Base-by-base conservation (phyloP, 2,797 vertebrate genomes). In the Eulemur mongoz region DNA sequence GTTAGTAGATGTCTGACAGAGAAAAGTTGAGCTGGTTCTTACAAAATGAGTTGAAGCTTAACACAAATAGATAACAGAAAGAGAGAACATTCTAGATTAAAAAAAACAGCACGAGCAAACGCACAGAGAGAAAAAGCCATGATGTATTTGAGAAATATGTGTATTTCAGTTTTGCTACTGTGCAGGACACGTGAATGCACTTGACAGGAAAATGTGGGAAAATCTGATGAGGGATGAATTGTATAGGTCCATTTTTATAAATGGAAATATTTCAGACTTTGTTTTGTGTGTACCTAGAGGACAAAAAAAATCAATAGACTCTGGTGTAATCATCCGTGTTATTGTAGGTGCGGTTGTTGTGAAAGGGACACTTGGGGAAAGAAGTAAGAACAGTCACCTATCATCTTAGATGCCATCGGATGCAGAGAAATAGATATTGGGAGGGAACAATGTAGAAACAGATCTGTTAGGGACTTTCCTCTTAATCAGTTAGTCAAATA, bases 341-440 rank as follows among this genome's bases (percentile, higher is more conserved):
- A 52, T 18, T 82, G 4, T 10, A 59, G 1, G 1, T 22, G 9
- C 11, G 45, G 14, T 7, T 48, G 2, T 57, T 38, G 54, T 76
- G 32, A 54, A 79, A 79, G 13, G 5, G 6, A 0, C 0, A 2
- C 10, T 8, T 4, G 13, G 5, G 7, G 11, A 54, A 23, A 45
- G 17, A 67, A 61, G 25, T 45, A 59, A 80, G 5, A 54, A 4
- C 1, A 54, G n/a, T 43, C 7, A 45, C 67, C 8, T 57, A 23
- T 67, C 13, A 32, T 23, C 9, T 76, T 69, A 32, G 18, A 52
- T 43, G 11, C 4, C 35, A 86, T 10, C 2, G 0, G 15, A 18
- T 11, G 22, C 57, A 59, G 23, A 89, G 48, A 79, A 75, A 52
- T 17, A 50, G 7, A 40, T 40, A 69, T 0, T 22, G 1, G 4